phyloP scores from a whole-genome alignment of 1,140 invertebrate genomes.

The Heterodera carotae region DNA sequence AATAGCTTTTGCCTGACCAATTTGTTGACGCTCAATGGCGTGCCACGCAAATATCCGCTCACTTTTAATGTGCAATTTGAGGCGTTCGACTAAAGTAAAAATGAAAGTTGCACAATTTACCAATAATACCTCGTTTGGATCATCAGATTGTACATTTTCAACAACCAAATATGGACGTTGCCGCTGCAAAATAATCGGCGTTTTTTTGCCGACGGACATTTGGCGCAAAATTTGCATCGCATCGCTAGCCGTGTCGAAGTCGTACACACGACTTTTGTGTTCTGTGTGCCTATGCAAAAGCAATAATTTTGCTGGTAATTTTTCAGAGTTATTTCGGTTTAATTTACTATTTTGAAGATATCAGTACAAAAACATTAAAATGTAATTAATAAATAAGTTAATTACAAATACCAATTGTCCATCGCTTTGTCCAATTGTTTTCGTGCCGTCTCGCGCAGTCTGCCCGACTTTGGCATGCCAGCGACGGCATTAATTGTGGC shows the following conservation, averaged over 20 bases:
- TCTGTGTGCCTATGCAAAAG: not conserved
- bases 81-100: not conserved
- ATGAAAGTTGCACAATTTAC: not conserved
- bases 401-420: conserved; percentile 37
- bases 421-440: conserved; percentile 44
- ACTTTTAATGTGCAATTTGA: conserved; percentile 10
- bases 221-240: conserved; percentile 41
- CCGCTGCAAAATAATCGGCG: conserved; percentile 35
- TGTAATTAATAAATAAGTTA: too few species aligned
- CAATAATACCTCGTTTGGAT: not conserved
- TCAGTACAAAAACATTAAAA: too few species aligned
- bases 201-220: conserved; percentile 43
- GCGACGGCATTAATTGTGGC: conserved; percentile 32
- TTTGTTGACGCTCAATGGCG: conserved; percentile 80
- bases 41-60: conserved; percentile 81
- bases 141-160: conserved; percentile 35
- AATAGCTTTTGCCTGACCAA: not conserved
- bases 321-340: too few species aligned
- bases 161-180: conserved; percentile 44
- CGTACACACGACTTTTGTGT: conserved; percentile 21
- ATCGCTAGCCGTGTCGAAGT: conserved; percentile 37
- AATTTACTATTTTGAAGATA: too few species aligned
- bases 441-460: conserved; percentile 51
- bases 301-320: not conserved
- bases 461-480: conserved; percentile 46